Evolutionary conservation across 2,888 invertebrate genomes (phyloP), one percentile per base, ranked within the genome.

Genomic region (Chaetogeoica ovagalla): DNA sequence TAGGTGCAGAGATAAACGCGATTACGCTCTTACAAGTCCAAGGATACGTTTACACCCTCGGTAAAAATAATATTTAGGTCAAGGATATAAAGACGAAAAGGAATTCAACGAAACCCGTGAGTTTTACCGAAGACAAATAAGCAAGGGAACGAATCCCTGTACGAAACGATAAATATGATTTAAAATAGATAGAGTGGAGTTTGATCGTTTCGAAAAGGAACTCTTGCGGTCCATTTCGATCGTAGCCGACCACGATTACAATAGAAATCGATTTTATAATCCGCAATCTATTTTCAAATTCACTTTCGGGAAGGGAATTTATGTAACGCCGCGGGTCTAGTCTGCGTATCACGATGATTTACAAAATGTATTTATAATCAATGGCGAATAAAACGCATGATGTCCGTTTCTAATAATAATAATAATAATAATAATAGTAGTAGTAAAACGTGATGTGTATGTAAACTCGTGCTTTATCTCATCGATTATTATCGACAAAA

Each of bases 81-180:
- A 76, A 76, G 75, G 75, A 76, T 59, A 68, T 59, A 59, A 68
- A 43, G 66, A 66, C 72, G 21, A 52, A 63, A 21, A 39, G 37
- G 37, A 52, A 8, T 19, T 43, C 6, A 19, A 11, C 55, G 55
- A 19, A 55, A 55, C 52, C 2, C 30, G 17, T 52, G 17, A 4
- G 55, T 19, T 55, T 55, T 55, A 5, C 48, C 48, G 9, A 13
- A 7, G 13, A 48, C 11, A 11, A 48, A 13, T 3, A 15, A 11
- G 15, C 11, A 48, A 13, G 13, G 13, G 48, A 43, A 7, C 8
- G 6, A 43, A 43, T 9, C 43, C 43, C 43, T 9, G 43, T 43
- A 11, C 48, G 48, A 2, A 7, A 11, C 48, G 48, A 11, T 48
- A 48, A 48, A 52, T 13, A 17, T 15, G 52, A 52, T 39, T 30